Percentiles rank a stretch among this genome's conserved stretches.
phyloP scores from a whole-genome alignment of 2,113 vertebrate species.

The Leucoraja erinaceus region DNA sequence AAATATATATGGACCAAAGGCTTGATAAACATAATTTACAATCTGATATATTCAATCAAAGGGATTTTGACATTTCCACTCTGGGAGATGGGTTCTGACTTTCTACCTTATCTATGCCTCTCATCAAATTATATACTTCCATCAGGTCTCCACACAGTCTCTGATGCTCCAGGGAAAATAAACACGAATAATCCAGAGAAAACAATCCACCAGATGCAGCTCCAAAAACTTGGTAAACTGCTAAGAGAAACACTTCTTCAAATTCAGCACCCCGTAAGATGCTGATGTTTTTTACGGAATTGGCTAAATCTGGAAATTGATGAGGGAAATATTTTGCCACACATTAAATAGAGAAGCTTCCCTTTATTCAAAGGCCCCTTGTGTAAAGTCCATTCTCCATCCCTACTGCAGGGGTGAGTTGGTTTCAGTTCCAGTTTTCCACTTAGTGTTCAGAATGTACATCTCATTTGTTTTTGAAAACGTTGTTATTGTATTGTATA shows the following conservation, averaged over 20 bases:
- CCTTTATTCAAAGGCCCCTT: not conserved
- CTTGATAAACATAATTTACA: not conserved
- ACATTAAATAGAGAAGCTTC: not conserved
- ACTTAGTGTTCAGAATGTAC: not conserved
- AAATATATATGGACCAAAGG: not conserved
- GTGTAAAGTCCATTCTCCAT: not conserved
- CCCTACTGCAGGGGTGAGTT: not conserved
- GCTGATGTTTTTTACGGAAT: not conserved
- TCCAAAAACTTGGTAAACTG: not conserved
- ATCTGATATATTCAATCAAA: not conserved
- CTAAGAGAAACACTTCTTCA: not conserved
- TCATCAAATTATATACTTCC: too few relatives aligned
- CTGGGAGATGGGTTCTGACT: too few relatives aligned
- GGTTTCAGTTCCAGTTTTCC: not conserved
- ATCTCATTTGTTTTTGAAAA: not conserved
- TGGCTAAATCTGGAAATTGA: not conserved
- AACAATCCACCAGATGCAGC: not conserved
- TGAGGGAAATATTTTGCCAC: not conserved
- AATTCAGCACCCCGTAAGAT: not conserved
- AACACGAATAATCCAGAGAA: too few relatives aligned
- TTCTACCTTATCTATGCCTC: too few relatives aligned
- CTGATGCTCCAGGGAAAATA: too few relatives aligned
- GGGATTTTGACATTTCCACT: too few relatives aligned
- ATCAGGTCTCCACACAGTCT: too few relatives aligned
- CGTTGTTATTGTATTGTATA: not conserved